phyloP scores from a whole-genome alignment of 2,888 invertebrate genomes.

The Brassicogethes aeneus region DNA sequence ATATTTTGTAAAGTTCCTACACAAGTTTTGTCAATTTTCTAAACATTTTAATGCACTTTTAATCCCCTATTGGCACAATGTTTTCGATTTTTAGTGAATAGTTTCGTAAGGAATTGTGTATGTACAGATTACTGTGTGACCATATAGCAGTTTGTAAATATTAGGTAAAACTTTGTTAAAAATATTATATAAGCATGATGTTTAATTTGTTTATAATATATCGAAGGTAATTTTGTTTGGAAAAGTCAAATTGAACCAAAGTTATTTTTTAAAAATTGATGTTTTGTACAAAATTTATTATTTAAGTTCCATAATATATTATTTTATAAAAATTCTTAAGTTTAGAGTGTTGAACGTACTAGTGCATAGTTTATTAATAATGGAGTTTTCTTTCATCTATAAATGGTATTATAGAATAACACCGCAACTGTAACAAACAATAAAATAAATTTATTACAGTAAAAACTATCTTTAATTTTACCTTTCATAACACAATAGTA shows the following conservation, averaged over 20 bases:
- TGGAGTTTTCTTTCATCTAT: conserved; percentile 21
- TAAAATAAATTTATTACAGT: conserved; percentile 28
- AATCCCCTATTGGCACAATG: neutral
- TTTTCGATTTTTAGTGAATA: neutral
- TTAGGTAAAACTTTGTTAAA: neutral
- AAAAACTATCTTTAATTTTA: conserved; percentile 4
- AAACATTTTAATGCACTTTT: conserved; percentile 4
- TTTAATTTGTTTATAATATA: conserved; percentile 1
- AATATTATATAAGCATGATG: neutral
- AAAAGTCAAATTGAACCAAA: conserved; percentile 23
- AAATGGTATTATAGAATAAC: conserved; percentile 22
- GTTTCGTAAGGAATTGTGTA: neutral
- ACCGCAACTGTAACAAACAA: conserved; percentile 26
- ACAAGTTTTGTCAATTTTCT: conserved; percentile 24
- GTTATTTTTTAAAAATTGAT: conserved; percentile 14
- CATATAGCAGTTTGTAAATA: neutral
- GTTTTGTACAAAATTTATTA: conserved; percentile 12
- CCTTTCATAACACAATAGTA: neutral
- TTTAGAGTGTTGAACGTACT: conserved; percentile 22
- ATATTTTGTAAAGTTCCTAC: conserved; percentile 30
- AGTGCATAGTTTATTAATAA: conserved; percentile 25
- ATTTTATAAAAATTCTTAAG: conserved; percentile 19
- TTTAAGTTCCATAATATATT: conserved; percentile 14
- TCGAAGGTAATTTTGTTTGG: conserved; percentile 15
- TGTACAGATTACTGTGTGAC: neutral